Percentiles rank a stretch among this genome's conserved stretches.
Evolutionary conservation across 2,797 vertebrate genomes (phyloP).

Genomic region (Siniperca undulata): DNA sequence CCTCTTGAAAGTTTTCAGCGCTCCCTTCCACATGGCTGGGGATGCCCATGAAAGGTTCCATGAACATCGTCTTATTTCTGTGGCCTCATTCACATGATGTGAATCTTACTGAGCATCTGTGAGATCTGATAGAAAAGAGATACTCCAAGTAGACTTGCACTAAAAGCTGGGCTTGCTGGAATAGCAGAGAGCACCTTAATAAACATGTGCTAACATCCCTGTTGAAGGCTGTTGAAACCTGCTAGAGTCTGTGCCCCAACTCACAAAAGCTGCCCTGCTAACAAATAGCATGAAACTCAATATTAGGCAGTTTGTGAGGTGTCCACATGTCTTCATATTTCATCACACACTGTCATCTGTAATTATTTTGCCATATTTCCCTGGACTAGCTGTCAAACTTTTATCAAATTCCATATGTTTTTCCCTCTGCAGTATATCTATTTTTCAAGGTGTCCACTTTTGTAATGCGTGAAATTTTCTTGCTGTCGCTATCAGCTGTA

Average conservation of each 20-base stretch:
- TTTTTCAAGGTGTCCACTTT: conserved; percentile 73
- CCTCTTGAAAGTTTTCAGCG: conserved; percentile 25
- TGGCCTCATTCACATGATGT: background rate
- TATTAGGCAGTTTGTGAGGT: conserved; percentile 19
- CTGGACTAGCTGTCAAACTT: conserved; percentile 50
- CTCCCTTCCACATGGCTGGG: conserved; percentile 21
- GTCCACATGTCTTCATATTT: conserved; percentile 43
- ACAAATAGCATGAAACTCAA: conserved; percentile 27
- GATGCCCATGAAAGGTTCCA: background rate
- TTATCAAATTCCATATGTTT: conserved; percentile 63
- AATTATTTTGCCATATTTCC: conserved; percentile 54
- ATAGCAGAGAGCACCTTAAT: conserved; percentile 21
- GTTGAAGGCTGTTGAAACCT: background rate
- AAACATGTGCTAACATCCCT: conserved; percentile 31
- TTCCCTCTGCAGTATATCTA: conserved; percentile 51
- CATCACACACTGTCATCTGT: conserved; percentile 45
- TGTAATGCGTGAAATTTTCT: conserved; percentile 74
- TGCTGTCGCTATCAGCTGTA: conserved; percentile 73
- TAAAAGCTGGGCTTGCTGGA: conserved; percentile 10
- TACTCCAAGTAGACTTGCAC: conserved; percentile 1
- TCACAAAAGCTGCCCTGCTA: conserved; percentile 13
- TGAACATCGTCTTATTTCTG: conserved; percentile 15
- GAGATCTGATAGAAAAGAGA: conserved; percentile 38
- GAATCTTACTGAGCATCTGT: conserved; percentile 34
- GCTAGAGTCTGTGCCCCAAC: background rate